Evolutionary conservation across 2,888 invertebrate species (phyloP).

Genomic region (Lasioglossum villosulum): DNA sequence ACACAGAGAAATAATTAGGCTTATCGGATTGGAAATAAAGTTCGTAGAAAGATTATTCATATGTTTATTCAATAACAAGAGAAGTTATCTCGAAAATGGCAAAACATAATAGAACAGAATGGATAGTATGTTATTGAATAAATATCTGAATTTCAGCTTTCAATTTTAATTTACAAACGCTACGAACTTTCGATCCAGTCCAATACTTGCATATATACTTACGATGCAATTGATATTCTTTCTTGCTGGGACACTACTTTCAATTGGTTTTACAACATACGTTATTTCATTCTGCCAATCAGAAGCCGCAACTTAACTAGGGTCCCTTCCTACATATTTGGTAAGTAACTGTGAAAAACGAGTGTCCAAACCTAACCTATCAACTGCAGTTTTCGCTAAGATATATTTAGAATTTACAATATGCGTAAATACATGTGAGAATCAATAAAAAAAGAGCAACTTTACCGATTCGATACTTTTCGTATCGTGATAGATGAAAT

Average conservation of each 20-base stretch:
- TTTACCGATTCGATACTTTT: neutral
- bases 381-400: conserved; percentile 12
- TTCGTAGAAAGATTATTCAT: too few relatives aligned
- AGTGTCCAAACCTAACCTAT: conserved; percentile 33
- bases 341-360: conserved; percentile 11
- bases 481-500: neutral
- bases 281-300: conserved; percentile 14
- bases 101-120: too few relatives aligned
- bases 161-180: too few relatives aligned
- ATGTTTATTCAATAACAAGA: too few relatives aligned
- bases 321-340: neutral
- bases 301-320: neutral
- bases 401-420: conserved; percentile 33
- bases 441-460: conserved; percentile 31
- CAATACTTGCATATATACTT: neutral
- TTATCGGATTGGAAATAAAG: too few relatives aligned
- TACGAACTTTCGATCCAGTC: too few relatives aligned
- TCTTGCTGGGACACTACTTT: neutral
- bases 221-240: neutral
- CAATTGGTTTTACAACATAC: neutral
- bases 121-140: too few relatives aligned
- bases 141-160: too few relatives aligned
- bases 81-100: too few relatives aligned
- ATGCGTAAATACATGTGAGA: conserved; percentile 18
- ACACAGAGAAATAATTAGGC: neutral